Percentiles rank a stretch among this genome's conserved stretches.
Evolutionary conservation across 2,113 vertebrate genomes (phyloP).

Genomic region (Ptyas mucosa): DNA sequence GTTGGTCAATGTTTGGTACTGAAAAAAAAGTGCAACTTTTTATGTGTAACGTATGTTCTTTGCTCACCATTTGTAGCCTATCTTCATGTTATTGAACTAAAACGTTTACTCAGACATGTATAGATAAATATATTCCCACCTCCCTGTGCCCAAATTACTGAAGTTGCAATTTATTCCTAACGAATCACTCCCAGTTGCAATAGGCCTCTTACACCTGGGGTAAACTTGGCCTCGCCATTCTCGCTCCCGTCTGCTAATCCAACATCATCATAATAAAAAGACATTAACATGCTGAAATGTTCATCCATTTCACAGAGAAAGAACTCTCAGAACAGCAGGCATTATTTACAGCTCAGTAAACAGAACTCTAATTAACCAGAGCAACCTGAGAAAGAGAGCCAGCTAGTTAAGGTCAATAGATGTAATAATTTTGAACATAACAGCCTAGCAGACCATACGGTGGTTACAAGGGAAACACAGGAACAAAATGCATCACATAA

Average conservation of each 20-base stretch:
- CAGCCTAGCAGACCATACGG: not conserved
- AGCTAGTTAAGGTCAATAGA: not conserved
- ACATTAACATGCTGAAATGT: slow-evolving; percentile 8
- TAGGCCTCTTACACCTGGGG: not conserved
- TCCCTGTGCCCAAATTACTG: not conserved
- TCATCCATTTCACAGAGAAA: slow-evolving; percentile 12
- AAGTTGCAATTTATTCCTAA: not conserved
- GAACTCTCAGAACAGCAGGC: not conserved
- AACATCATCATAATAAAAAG: not conserved
- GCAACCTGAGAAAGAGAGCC: not conserved
- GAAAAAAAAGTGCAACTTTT: not conserved
- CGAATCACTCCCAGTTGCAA: not conserved
- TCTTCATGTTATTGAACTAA: not conserved
- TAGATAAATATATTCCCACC: not conserved
- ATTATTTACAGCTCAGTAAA: slow-evolving; percentile 34
- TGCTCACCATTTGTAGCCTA: not conserved
- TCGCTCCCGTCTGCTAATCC: not conserved
- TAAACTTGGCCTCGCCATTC: not conserved
- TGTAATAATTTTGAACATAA: slow-evolving; percentile 24
- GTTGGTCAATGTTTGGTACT: not conserved
- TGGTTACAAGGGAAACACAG: not conserved
- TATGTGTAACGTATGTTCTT: not conserved
- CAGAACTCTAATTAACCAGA: slow-evolving; percentile 17
- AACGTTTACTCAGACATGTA: not conserved
- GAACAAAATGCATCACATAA: not conserved